phyloP scores from a whole-genome alignment of 2,888 invertebrate species.

The Cetonia aurata region DNA sequence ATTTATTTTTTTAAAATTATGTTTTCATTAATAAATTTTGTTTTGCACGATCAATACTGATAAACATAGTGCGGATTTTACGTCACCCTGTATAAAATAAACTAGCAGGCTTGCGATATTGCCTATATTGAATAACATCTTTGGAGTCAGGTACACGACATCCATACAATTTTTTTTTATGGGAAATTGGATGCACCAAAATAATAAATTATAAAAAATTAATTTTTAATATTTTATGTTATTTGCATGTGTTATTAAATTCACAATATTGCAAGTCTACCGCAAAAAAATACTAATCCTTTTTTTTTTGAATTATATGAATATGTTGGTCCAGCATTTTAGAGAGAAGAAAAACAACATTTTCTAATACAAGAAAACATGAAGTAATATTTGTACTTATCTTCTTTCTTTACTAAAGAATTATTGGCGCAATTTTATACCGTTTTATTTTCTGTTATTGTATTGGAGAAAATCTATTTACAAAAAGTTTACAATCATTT shows the following conservation, averaged over 20 bases:
- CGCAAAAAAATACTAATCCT: not conserved
- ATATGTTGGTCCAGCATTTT: constrained; percentile 41
- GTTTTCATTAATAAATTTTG: no score
- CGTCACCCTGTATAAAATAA: not conserved
- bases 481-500: constrained; percentile 55
- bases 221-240: constrained; percentile 31
- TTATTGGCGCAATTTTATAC: constrained; percentile 65
- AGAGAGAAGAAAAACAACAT: constrained; percentile 27
- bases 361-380: not conserved
- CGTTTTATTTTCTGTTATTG: constrained; percentile 42
- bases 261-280: no score
- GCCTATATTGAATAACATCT: no score
- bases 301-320: not conserved
- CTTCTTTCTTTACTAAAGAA: constrained; percentile 50
- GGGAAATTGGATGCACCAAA: not conserved
- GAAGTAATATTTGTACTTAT: constrained; percentile 26
- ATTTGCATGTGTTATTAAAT: not conserved
- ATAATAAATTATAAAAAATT: not conserved
- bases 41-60: no score
- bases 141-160: no score
- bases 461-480: constrained; percentile 41
- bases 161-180: no score
- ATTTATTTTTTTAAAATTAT: no score
- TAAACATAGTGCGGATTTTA: no score
- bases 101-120: not conserved